Evolutionary conservation across 2,888 invertebrate genomes (phyloP).

Genomic region (Nephrocerus scutellatus): DNA sequence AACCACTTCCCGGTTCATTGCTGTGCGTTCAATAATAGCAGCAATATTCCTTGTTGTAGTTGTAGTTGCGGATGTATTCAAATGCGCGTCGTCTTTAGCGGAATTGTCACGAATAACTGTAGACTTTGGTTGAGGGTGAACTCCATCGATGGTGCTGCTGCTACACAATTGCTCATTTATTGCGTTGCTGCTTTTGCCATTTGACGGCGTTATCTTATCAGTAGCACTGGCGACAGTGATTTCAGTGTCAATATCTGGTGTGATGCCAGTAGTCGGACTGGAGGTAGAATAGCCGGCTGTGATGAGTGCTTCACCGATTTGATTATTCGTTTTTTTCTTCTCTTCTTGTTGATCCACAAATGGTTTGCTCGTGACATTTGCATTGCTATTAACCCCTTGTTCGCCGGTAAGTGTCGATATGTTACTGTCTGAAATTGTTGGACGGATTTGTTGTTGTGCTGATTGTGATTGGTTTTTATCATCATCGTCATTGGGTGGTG

Average conservation of each 20-base stretch:
- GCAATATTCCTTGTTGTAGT: constrained; percentile 4
- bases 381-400: too few relatives aligned
- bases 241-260: constrained; percentile 5
- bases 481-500: constrained; percentile 25
- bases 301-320: constrained; percentile 1
- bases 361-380: too few relatives aligned
- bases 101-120: constrained; percentile 19
- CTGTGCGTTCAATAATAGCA: background rate
- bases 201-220: constrained; percentile 19
- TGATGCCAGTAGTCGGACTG: constrained; percentile 4
- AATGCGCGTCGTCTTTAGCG: too few relatives aligned
- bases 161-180: too few relatives aligned
- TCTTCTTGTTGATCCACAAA: constrained; percentile 6
- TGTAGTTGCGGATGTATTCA: too few relatives aligned
- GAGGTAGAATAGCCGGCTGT: too few relatives aligned
- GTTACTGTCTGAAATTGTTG: too few relatives aligned
- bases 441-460: too few relatives aligned
- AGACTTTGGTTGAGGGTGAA: too few relatives aligned
- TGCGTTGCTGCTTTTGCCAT: constrained; percentile 15
- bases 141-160: too few relatives aligned
- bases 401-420: too few relatives aligned
- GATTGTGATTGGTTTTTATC: constrained; percentile 14
- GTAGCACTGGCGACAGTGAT: constrained; percentile 13
- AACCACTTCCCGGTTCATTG: background rate
- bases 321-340: background rate